Conservation (phyloP, 2,113 vertebrate species). For the Gorsachius goisagi region DNA sequence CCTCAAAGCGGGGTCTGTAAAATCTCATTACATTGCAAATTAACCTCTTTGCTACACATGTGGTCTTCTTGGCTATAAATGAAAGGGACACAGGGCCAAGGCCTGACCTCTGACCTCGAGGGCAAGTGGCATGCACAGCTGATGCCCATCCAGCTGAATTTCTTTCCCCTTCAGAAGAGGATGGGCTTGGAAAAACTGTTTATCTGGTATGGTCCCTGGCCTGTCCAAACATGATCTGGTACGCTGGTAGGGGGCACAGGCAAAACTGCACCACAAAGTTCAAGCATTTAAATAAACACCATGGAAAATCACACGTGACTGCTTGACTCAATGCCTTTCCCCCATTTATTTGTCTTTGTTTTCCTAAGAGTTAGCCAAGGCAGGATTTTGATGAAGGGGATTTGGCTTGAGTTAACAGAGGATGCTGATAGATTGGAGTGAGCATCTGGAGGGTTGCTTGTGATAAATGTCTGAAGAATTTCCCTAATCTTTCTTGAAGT, state of each 20-base stretch:
- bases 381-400: neutral
- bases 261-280: neutral
- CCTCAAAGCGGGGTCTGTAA: neutral
- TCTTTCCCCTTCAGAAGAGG: neutral
- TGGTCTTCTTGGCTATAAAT: neutral
- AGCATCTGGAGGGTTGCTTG: neutral
- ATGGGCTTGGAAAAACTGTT: neutral
- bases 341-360: neutral
- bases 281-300: neutral
- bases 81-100: neutral
- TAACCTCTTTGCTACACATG: neutral
- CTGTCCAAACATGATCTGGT: neutral
- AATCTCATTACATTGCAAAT: neutral
- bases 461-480: slow-evolving; percentile 30
- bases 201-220: neutral
- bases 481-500: slow-evolving; percentile 5
- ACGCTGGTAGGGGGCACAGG: neutral
- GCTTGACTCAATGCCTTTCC: neutral
- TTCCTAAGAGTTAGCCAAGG: neutral
- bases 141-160: neutral
- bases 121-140: neutral
- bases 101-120: neutral
- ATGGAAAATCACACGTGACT: neutral
- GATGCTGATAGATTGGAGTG: neutral
- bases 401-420: slow-evolving; percentile 3